Evolutionary conservation across 2,113 vertebrate genomes (phyloP).

Genomic region (Gasterosteus aculeatus): DNA sequence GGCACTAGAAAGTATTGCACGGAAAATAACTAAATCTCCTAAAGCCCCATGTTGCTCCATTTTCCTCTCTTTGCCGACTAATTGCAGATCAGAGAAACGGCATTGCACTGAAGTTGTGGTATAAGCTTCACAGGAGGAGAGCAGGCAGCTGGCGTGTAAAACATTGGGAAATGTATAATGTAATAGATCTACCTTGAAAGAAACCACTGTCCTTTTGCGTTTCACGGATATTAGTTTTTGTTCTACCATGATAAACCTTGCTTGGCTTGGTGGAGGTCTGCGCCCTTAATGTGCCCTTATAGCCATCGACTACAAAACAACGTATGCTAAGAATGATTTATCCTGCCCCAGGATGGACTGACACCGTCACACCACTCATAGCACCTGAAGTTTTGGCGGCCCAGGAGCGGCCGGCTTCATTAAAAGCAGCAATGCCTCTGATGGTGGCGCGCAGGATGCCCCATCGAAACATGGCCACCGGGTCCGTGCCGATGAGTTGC

Average conservation of each 20-base stretch:
- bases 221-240: background rate
- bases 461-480: slow-evolving; percentile 97
- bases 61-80: slow-evolving; percentile 25
- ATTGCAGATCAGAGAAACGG: slow-evolving; percentile 45
- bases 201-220: background rate
- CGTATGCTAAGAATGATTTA: background rate
- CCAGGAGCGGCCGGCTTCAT: slow-evolving; percentile 86
- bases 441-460: slow-evolving; percentile 90
- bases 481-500: slow-evolving; percentile 96
- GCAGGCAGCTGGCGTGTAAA: background rate
- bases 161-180: background rate
- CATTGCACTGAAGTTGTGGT: slow-evolving; percentile 11
- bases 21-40: slow-evolving; percentile 31
- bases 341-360: background rate
- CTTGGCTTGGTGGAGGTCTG: background rate
- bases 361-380: background rate
- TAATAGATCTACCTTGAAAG: background rate
- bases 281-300: background rate
- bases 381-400: slow-evolving; percentile 86
- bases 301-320: background rate
- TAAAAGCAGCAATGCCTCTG: slow-evolving; percentile 89
- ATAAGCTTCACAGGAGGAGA: slow-evolving; percentile 1
- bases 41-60: slow-evolving; percentile 33
- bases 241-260: background rate
- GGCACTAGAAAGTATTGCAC: slow-evolving; percentile 33